phyloP scores from a whole-genome alignment of 2,888 invertebrate genomes.

The Stenolophus ochropezus region DNA sequence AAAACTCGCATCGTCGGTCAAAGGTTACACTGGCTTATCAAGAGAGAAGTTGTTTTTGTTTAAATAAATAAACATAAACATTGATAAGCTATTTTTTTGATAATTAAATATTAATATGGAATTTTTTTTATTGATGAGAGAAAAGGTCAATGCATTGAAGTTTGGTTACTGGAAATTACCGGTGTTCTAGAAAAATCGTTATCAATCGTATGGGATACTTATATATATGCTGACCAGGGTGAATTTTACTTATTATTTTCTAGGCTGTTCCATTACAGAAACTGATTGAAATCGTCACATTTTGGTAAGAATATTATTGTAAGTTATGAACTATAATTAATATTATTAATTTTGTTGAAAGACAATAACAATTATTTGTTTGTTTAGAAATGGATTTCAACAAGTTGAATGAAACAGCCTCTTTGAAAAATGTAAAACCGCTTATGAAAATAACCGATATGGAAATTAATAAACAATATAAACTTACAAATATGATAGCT shows the following conservation, averaged over 20 bases:
- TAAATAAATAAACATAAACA: too few species aligned
- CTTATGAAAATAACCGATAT: neutral
- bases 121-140: too few species aligned
- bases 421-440: neutral
- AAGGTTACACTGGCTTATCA: too few species aligned
- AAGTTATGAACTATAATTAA: neutral
- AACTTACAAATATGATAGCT: neutral
- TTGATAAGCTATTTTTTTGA: too few species aligned
- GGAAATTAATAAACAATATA: constrained; percentile 13
- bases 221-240: neutral
- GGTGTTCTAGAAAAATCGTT: too few species aligned
- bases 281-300: constrained; percentile 64
- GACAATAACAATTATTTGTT: constrained; percentile 62
- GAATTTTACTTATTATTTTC: neutral
- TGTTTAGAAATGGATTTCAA: constrained; percentile 23
- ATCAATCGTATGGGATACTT: too few species aligned
- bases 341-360: neutral
- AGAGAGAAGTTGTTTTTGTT: too few species aligned
- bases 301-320: neutral
- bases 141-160: too few species aligned
- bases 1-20: too few species aligned
- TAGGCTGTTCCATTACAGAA: too few species aligned
- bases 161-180: too few species aligned
- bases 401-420: constrained; percentile 6
- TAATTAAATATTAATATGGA: too few species aligned